Evolutionary conservation across 2,113 vertebrate genomes (phyloP), one percentile per base, ranked within the genome.

Genomic region (Gobius niger): DNA sequence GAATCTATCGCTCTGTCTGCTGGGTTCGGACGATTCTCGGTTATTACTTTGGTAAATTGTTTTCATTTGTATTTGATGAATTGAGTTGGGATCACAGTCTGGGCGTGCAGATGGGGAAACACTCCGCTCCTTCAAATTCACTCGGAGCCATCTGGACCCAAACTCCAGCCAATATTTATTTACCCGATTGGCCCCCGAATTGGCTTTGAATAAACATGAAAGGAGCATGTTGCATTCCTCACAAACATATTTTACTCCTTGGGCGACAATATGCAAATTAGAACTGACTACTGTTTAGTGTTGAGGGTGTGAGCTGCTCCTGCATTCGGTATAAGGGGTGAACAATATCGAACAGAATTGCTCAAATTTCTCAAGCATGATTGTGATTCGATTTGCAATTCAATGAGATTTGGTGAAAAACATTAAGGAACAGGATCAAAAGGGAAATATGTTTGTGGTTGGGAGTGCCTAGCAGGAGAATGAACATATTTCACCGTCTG

Each of bases 61-160:
- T 11, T 54, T 54, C 11, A 54, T 54, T 19, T 54, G 52, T 19
- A 54, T 54, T 10, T 54, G 52, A 54, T 54, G 52, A 19, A 54
- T 54, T 54, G 52, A 54, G 52, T 54, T 54, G 52, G 24, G 52
- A 19, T 54, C 9, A 24, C 24, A 24, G 24, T 24, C 24, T 24
- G 24, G 24, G 24, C 24, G 24, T 54, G 52, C 52, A 54, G 52
- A 54, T 54, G 52, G 52, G 52, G 52, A 54, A 52, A 52, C 51
- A 18, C 51, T 16, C 52, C 24, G 52, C 52, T 54, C 18, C 52
- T 54, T 54, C 18, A 54, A 54, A 54, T 54, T 54, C 52, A 54
- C 52, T 11, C 52, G 9, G 10, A 11, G 52, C 52, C 52, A 54
- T 54, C 52, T 54, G 52, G 52, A 54, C 52, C 16, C 52, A 24